Percentiles rank a stretch among this genome's conserved stretches.
phyloP scores from a whole-genome alignment of 2,888 invertebrate genomes.

The Morinoia aosen region DNA sequence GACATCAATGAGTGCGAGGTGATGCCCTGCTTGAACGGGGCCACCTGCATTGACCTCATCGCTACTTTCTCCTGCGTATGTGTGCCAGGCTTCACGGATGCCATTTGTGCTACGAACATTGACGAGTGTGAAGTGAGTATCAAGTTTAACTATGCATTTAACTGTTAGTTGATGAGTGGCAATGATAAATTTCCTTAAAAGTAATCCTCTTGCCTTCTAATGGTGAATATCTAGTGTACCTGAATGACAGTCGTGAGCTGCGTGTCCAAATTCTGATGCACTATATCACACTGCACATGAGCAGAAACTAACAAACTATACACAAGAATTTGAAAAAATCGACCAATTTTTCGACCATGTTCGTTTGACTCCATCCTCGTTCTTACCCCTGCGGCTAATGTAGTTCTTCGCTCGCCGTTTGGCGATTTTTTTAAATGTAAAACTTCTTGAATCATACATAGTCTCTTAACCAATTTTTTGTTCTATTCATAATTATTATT shows the following conservation, averaged over 20 bases:
- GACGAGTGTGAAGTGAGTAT: slow-evolving; percentile 70
- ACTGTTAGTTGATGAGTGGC: neutral
- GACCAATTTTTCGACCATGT: no score
- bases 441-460: no score
- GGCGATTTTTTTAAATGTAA: neutral
- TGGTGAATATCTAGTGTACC: neutral
- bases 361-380: neutral
- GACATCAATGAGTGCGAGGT: slow-evolving; percentile 83
- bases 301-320: neutral
- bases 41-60: slow-evolving; percentile 69
- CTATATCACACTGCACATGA: neutral
- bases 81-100: slow-evolving; percentile 69
- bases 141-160: neutral
- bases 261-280: neutral
- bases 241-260: neutral
- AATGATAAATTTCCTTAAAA: neutral
- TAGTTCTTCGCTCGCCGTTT: neutral
- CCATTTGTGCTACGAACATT: slow-evolving; percentile 70
- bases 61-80: slow-evolving; percentile 69
- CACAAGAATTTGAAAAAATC: no score
- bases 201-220: neutral
- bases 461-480: no score
- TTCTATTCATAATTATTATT: no score
- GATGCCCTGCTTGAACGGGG: slow-evolving; percentile 68
- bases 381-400: neutral